phyloP scores from a whole-genome alignment of 2,113 vertebrate species.

The Sisor rabdophorus region DNA sequence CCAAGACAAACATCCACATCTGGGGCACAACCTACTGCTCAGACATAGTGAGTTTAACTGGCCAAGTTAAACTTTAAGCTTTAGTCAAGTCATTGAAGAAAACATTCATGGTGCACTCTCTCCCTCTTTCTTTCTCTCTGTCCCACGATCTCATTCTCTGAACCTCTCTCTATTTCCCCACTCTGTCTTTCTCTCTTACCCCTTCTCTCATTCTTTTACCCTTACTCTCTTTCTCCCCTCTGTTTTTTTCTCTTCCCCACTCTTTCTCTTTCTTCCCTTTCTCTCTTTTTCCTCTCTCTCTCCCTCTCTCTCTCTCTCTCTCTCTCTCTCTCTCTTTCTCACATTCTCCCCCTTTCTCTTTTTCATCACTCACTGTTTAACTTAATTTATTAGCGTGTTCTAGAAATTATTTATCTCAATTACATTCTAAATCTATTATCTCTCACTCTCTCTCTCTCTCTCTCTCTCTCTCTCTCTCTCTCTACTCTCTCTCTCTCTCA shows the following conservation, averaged over 20 bases:
- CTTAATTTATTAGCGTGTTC: no score
- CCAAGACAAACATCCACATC: slow-evolving; percentile 23
- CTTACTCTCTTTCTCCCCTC: no score
- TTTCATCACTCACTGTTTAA: no score
- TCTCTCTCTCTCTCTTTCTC: neutral
- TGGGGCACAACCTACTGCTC: slow-evolving; percentile 17
- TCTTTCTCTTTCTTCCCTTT: neutral
- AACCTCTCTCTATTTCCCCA: no score
- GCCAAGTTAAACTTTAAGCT: slow-evolving; percentile 21
- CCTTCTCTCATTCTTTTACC: no score
- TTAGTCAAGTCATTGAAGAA: slow-evolving; percentile 8
- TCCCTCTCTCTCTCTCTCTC: neutral
- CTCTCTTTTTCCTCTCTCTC: neutral
- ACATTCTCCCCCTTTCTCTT: neutral
- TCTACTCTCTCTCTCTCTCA: neutral
- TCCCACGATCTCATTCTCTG: no score
- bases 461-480: neutral
- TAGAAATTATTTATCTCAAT: no score
- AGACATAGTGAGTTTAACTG: neutral
- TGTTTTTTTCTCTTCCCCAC: neutral
- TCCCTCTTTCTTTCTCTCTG: no score
- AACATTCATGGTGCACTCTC: neutral
- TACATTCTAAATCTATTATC: no score
- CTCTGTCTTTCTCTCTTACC: no score
- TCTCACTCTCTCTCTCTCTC: neutral